Conservation (phyloP, 2,888 invertebrate species). For the Diogma glabrata region DNA sequence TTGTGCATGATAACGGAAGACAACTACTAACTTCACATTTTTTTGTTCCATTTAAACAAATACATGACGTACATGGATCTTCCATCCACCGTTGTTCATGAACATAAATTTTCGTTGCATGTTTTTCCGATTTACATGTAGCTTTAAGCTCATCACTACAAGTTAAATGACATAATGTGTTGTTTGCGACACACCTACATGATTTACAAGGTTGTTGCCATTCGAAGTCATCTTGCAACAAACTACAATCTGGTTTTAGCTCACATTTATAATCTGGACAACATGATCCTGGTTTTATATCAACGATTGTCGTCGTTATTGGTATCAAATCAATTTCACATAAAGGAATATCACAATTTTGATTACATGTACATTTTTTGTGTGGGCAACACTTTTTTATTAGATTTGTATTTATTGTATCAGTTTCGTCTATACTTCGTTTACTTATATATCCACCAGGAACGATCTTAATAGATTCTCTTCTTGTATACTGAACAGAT, state of each 20-base stretch:
- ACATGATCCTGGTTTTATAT: conserved; percentile 34
- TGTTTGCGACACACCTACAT: conserved; percentile 24
- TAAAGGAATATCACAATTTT: conserved; percentile 21
- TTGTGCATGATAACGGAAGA: conserved; percentile 22
- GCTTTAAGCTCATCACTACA: neutral
- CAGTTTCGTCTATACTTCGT: conserved; percentile 12
- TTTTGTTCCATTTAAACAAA: neutral
- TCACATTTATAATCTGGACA: conserved; percentile 38
- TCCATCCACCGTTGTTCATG: conserved; percentile 24
- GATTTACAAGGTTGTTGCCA: conserved; percentile 23
- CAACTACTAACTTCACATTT: conserved; percentile 24
- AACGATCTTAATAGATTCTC: conserved; percentile 22
- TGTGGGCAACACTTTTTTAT: conserved; percentile 23
- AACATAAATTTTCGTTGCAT: neutral
- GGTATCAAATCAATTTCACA: conserved; percentile 18
- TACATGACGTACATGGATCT: conserved; percentile 26
- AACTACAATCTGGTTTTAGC: conserved; percentile 21
- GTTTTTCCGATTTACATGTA: conserved; percentile 1
- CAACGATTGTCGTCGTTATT: neutral
- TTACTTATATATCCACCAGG: conserved; percentile 24
- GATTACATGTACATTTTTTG: conserved; percentile 25
- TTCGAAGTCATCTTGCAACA: conserved; percentile 8
- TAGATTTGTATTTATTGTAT: conserved; percentile 1
- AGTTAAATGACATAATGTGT: conserved; percentile 20
- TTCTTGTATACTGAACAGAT: conserved; percentile 19